phyloP scores from a whole-genome alignment of 2,888 invertebrate species.

The Bursaphelenchus okinawaensis region DNA sequence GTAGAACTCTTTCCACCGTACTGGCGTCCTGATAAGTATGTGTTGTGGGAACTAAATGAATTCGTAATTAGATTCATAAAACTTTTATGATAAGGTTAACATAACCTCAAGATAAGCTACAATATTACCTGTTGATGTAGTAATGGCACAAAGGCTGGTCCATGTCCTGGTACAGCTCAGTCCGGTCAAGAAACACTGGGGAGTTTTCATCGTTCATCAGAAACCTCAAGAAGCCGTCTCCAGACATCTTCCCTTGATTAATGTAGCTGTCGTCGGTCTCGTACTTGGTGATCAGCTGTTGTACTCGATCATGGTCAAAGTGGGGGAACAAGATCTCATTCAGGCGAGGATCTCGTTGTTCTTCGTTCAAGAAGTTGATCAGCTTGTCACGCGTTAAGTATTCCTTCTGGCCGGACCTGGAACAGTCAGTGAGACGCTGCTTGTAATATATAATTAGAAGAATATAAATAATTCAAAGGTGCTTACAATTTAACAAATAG shows the following conservation, averaged over 20 bases:
- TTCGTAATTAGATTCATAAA: neutral
- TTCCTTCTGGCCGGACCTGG: constrained; percentile 55
- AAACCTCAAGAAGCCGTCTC: constrained; percentile 93
- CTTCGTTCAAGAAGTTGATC: constrained; percentile 61
- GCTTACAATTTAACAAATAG: constrained; percentile 67
- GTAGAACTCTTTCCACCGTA: constrained; percentile 94
- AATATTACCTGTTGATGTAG: constrained; percentile 78
- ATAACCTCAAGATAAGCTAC: no score
- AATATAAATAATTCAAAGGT: no score
- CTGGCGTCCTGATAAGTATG: constrained; percentile 85
- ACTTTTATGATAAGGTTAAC: neutral
- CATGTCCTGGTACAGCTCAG: constrained; percentile 67
- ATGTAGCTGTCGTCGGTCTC: constrained; percentile 54
- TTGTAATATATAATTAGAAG: constrained; percentile 4
- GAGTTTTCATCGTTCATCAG: constrained; percentile 99
- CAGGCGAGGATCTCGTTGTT: constrained; percentile 91
- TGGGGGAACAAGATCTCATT: constrained; percentile 97
- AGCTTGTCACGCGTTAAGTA: constrained; percentile 52
- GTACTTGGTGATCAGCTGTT: constrained; percentile 86
- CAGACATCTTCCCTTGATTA: constrained; percentile 59
- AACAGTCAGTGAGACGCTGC: neutral
- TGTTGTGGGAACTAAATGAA: constrained; percentile 73
- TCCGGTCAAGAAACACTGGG: constrained; percentile 92
- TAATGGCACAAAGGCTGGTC: constrained; percentile 95
- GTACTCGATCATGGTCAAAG: constrained; percentile 85